Base-by-base conservation (phyloP, 2,113 vertebrate species). In the Pangasianodon hypophthalmus region DNA sequence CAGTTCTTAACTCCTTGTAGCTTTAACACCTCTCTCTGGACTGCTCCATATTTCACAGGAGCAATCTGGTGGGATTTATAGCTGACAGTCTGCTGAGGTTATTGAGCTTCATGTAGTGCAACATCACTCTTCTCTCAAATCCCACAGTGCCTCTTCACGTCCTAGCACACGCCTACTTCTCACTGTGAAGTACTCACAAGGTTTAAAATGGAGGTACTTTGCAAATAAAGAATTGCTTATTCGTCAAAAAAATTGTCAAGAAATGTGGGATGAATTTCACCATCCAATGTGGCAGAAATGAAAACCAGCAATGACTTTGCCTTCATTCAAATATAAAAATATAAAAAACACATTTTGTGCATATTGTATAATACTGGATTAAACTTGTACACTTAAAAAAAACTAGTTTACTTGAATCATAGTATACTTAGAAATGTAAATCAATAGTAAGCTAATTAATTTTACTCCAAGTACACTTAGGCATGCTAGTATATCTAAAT, bases 41-140 rank as follows among this genome's bases (percentile, higher is more conserved):
- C 71, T 37, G 32, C 18, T 58, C 67, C 50, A 80, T 88, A 79
- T 79, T 87, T 67, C 60, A 84, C 75, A 60, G 56, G 6, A 90
- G 71, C 54, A 80, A 84, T 87, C 60, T 84, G 87, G 56, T 64
- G 44, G 60, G 85, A 71, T 82, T 90, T 54, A 84, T 67, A 37
- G 32, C 87, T 90, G 87, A 90, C 91, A 90, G 80, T 19, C 80
- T 87, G 87, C 64, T 80, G 86, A 90, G 18, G 52, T 29, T 73
- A 69, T 71, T 86, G 89, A 90, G 52, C 89, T 90, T 81, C 84
- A 81, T 46, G 85, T 71, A 86, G 85, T 87, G 89, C 88, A 62
- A 86, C 73, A 84, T 88, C 52, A 54, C 24, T 60, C 52, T 80
- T 79, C 32, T 26, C 84, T 84, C 48, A 67, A 90, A 46, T 91